Evolutionary conservation across 92 coral and sea anemone genomes (phyloP).

Genomic region (Phenganax marumi): DNA sequence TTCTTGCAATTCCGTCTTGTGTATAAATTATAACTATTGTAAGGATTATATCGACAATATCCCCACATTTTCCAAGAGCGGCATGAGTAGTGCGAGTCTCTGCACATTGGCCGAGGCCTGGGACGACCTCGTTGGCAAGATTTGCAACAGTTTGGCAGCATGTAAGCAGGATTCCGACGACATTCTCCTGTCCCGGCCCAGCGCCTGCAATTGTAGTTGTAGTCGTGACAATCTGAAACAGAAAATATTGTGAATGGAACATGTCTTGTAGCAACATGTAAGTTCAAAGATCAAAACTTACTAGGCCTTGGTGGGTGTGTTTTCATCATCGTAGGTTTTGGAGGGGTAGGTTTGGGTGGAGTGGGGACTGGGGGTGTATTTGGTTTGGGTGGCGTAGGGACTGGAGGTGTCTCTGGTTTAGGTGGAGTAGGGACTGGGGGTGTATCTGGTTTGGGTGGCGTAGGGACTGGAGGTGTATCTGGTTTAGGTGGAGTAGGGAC

Average conservation of each 20-base stretch:
- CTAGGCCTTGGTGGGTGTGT: background rate
- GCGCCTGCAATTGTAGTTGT: background rate
- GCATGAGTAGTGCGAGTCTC: slow-evolving; percentile 55
- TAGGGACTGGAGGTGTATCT: slow-evolving; percentile 61
- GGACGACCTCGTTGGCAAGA: background rate
- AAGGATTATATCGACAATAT: slow-evolving; percentile 56
- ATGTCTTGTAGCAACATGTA: background rate
- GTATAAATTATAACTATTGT: slow-evolving; percentile 49
- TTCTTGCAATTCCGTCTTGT: slow-evolving; percentile 67
- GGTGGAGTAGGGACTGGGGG: slow-evolving; percentile 62
- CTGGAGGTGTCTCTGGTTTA: slow-evolving; percentile 47
- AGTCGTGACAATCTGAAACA: slow-evolving; percentile 20
- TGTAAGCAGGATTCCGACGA: slow-evolving; percentile 5
- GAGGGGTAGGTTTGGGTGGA: background rate
- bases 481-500: slow-evolving; percentile 50
- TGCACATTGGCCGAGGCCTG: slow-evolving; percentile 45
- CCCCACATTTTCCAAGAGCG: slow-evolving; percentile 62
- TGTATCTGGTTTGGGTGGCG: slow-evolving; percentile 54
- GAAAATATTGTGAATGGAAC: background rate
- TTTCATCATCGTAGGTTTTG: background rate
- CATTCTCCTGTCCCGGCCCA: slow-evolving; percentile 29
- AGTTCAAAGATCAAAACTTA: background rate
- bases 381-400: slow-evolving; percentile 51
- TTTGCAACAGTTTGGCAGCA: slow-evolving; percentile 5
- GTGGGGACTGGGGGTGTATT: slow-evolving; percentile 52